A percentile compares a stretch with the other conserved stretches of the same genome.
Conservation (phyloP, 2,888 invertebrate species). For the Caenorhabditis sp. region DNA sequence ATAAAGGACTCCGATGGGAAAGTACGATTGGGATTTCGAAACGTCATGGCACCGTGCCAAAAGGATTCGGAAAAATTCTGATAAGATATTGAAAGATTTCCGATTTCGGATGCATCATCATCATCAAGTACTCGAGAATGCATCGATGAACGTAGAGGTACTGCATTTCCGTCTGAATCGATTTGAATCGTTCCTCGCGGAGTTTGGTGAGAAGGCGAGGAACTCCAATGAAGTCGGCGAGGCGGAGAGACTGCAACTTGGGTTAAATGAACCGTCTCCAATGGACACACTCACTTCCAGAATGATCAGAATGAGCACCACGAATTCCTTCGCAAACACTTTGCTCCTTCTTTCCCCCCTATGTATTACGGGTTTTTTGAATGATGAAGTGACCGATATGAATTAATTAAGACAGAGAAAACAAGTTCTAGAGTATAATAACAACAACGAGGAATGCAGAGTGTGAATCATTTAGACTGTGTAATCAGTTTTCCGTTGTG, state of each 20-base stretch:
- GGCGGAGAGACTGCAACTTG: background rate
- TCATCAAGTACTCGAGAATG: slow-evolving; percentile 57
- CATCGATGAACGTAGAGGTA: slow-evolving; percentile 68
- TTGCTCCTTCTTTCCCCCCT: too few species aligned
- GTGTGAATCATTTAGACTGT: slow-evolving; percentile 21
- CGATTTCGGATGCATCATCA: slow-evolving; percentile 17
- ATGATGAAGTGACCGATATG: too few species aligned
- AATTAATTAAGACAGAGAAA: background rate
- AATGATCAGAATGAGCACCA: slow-evolving; percentile 38
- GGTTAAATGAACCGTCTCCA: background rate
- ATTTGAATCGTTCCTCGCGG: slow-evolving; percentile 56
- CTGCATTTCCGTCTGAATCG: slow-evolving; percentile 63
- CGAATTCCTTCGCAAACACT: too few species aligned
- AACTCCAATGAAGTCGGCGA: slow-evolving; percentile 32
- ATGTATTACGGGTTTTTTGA: too few species aligned
- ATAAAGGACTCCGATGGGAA: too few species aligned
- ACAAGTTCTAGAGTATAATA: background rate
- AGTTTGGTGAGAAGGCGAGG: slow-evolving; percentile 42
- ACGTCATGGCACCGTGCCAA: too few species aligned
- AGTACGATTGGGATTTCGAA: too few species aligned
- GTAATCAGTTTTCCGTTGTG: slow-evolving; percentile 62
- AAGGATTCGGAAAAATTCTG: too few species aligned
- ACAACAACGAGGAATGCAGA: background rate
- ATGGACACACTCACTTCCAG: slow-evolving; percentile 26
- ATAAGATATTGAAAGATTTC: too few species aligned